Base-by-base conservation (phyloP, 37 sponge, comb jelly and placozoan species). In the Lycopodina hypogea region DNA sequence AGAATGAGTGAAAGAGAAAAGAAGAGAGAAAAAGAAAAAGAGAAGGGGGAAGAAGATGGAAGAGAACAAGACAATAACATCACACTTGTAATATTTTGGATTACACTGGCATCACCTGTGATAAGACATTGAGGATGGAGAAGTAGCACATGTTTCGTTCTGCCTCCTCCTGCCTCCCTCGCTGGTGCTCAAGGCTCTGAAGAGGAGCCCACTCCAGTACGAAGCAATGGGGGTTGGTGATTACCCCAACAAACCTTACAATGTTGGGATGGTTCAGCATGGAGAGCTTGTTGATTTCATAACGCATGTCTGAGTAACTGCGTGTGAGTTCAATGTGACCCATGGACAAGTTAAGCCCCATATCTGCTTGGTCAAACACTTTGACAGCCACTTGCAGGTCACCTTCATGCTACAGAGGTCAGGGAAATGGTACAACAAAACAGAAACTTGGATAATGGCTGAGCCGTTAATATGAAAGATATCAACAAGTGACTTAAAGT, bases 181-280 rank as follows among this genome's bases (percentile, higher is more conserved):
- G 51, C 6, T 71, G 36, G 38, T 77, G 77, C 64, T 90, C 86
- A 34, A 90, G 65, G 52, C 86, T 90, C 68, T 60, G 68, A 52
- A 53, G n/a, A 2, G 90, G 90, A n/a, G 91, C 91, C 91, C 87
- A 86, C 77, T 90, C 87, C 62, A 90, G 79, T 26, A 90, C 78
- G 40, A 90, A 84, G 39, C 69, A 78, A 73, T 62, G 82, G 37
- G 91, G 91, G 59, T 86, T 76, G 62, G 83, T 82, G 77, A 78
- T 36, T 36, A 91, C 81, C 3, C 92, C 88, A 28, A 83, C 63
- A 40, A 87, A 80, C 51, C 63, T 53, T 3, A 91, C 88, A 21
- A 91, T 74, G 77, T 75, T 64, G 0, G 74, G 75, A 72, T 91
- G 92, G 0, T 75, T 9, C 68, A 91, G 68, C 12, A 36, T 32